Evolutionary conservation across 2,113 vertebrate species (phyloP).

Genomic region (Gobiocypris rarus): DNA sequence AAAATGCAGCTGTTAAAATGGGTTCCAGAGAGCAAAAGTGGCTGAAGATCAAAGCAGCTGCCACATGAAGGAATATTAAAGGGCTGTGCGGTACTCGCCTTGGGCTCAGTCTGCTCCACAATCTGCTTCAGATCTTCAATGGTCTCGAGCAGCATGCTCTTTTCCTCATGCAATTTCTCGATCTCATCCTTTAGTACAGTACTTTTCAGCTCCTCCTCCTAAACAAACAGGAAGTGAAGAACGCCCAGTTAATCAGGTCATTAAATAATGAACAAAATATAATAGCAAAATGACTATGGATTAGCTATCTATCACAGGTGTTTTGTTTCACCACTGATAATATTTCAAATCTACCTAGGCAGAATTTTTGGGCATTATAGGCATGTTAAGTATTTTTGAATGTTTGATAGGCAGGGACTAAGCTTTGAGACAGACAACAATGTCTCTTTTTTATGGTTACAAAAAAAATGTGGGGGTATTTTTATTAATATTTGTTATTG

Average conservation of each 20-base stretch:
- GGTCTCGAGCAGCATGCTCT: slow-evolving; percentile 75
- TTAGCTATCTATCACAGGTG: background rate
- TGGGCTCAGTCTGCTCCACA: slow-evolving; percentile 67
- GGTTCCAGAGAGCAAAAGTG: slow-evolving; percentile 58
- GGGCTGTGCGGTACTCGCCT: slow-evolving; percentile 56
- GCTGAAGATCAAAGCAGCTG: slow-evolving; percentile 56
- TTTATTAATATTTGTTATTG: background rate
- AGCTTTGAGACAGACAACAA: background rate
- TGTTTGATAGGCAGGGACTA: background rate
- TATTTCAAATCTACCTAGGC: background rate
- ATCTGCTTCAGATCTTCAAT: slow-evolving; percentile 76
- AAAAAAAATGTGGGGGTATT: background rate
- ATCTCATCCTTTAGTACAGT: slow-evolving; percentile 68
- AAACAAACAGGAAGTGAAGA: background rate
- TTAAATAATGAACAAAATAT: background rate
- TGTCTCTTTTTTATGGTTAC: background rate
- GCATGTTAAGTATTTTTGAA: background rate
- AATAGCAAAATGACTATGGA: background rate
- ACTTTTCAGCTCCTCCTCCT: slow-evolving; percentile 73
- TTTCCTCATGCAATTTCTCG: slow-evolving; percentile 76
- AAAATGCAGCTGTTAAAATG: slow-evolving; percentile 46
- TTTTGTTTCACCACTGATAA: background rate
- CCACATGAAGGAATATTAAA: slow-evolving; percentile 60
- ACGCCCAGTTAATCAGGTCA: background rate
- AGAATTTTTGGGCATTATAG: background rate